Conservation (phyloP, 2,797 vertebrate genomes). For the Mionectes olivaceus region DNA sequence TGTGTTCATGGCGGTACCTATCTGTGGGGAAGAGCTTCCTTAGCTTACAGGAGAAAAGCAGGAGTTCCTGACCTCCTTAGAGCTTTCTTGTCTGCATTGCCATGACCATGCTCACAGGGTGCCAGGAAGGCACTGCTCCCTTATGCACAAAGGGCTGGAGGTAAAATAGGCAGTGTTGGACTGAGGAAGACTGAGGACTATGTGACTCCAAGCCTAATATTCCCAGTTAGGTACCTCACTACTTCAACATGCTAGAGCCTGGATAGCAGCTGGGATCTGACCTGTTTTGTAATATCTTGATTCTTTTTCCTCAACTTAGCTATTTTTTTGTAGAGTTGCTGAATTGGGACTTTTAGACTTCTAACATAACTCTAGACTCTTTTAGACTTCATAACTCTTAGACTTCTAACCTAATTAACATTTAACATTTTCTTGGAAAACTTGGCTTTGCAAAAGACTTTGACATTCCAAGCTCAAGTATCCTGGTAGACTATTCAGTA, state of each 20-base stretch:
- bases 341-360: neutral
- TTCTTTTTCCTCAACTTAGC: neutral
- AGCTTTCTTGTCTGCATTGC: neutral
- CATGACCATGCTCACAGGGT: fast-evolving
- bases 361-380: neutral
- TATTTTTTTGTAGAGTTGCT: neutral
- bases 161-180: neutral
- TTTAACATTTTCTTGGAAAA: neutral
- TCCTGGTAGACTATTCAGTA: neutral
- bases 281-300: neutral
- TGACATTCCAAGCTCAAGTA: neutral
- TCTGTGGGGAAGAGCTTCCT: neutral
- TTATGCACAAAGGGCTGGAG: neutral
- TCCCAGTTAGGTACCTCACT: neutral
- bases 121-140: neutral
- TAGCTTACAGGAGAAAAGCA: neutral
- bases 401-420: neutral
- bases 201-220: neutral
- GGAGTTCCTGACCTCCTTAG: neutral
- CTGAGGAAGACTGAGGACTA: neutral
- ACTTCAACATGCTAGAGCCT: neutral
- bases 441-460: neutral
- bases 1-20: neutral
- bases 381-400: neutral
- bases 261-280: neutral